Evolutionary conservation across 2,888 invertebrate genomes (phyloP).

Genomic region (Ethmia dodecea): DNA sequence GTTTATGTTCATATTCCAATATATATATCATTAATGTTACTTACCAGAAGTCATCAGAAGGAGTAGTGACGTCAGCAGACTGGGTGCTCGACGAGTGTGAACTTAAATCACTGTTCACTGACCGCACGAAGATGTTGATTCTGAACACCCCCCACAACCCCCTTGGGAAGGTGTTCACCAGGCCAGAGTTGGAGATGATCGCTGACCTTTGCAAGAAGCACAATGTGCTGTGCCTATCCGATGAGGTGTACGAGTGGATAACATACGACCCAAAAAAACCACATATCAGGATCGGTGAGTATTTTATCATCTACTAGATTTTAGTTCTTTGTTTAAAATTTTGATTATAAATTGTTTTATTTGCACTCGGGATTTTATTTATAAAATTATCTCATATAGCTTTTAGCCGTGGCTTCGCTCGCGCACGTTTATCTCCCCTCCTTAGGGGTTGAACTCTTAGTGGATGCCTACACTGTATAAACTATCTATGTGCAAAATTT

Average conservation of each 20-base stretch:
- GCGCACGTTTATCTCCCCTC: no score
- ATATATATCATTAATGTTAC: no score
- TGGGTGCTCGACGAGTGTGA: slow-evolving; percentile 93
- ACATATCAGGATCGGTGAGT: slow-evolving; percentile 94
- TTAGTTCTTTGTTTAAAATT: no score
- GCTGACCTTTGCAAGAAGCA: slow-evolving; percentile 94
- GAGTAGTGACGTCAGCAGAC: slow-evolving; percentile 84
- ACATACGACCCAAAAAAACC: slow-evolving; percentile 87
- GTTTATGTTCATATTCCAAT: not conserved
- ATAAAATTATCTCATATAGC: no score
- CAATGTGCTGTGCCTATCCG: slow-evolving; percentile 94
- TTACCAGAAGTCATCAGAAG: slow-evolving; percentile 63
- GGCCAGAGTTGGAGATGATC: slow-evolving; percentile 84
- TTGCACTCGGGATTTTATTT: no score
- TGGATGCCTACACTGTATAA: no score
- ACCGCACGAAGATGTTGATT: slow-evolving; percentile 95
- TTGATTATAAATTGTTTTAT: no score
- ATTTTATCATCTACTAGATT: no score
- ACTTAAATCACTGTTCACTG: slow-evolving; percentile 86
- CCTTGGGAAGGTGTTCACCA: slow-evolving; percentile 90
- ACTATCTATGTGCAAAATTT: no score
- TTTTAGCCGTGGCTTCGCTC: no score
- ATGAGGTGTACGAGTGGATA: slow-evolving; percentile 99
- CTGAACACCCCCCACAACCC: slow-evolving; percentile 99
- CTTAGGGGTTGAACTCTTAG: no score